Evolutionary conservation across 2,888 invertebrate species (phyloP).

Genomic region (Ormyrus labotus): DNA sequence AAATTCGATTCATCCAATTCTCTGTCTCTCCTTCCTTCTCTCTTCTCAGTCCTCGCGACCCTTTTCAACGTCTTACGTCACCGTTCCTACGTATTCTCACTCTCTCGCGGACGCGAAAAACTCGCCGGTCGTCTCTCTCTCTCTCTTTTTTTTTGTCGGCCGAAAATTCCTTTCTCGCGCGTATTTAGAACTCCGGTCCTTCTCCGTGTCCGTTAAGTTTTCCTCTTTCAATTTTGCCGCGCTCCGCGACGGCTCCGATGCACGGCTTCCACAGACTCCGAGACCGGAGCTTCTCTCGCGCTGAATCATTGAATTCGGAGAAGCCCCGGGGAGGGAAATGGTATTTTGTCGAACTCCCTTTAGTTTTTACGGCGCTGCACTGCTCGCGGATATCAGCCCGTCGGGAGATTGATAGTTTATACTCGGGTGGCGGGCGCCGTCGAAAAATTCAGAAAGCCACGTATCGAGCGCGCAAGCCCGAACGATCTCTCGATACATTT

Average conservation of each 20-base stretch:
- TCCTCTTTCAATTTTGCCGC: conserved; percentile 8
- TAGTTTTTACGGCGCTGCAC: no score
- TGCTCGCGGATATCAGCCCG: no score
- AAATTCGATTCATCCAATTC: conserved; percentile 38
- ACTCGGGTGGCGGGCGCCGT: not conserved
- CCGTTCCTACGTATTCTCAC: not conserved
- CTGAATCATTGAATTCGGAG: conserved; percentile 59
- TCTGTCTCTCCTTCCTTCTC: conserved; percentile 36
- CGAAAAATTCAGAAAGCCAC: not conserved
- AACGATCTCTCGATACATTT: conserved; percentile 2
- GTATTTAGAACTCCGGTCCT: conserved; percentile 1
- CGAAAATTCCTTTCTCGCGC: not conserved
- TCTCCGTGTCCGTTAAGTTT: conserved; percentile 19
- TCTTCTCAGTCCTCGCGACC: conserved; percentile 28
- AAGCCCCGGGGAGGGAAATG: conserved; percentile 31
- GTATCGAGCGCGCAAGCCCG: not conserved
- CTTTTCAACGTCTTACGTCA: conserved; percentile 27
- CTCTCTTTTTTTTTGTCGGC: not conserved
- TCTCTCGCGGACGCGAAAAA: no score
- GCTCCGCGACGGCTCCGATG: not conserved
- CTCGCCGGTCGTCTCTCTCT: not conserved
- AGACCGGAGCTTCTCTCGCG: conserved; percentile 45
- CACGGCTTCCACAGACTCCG: not conserved
- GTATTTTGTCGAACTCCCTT: no score
- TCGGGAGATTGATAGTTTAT: conserved; percentile 26